Conservation (phyloP, 2,113 vertebrate species). For the Synodontis membranacea region DNA sequence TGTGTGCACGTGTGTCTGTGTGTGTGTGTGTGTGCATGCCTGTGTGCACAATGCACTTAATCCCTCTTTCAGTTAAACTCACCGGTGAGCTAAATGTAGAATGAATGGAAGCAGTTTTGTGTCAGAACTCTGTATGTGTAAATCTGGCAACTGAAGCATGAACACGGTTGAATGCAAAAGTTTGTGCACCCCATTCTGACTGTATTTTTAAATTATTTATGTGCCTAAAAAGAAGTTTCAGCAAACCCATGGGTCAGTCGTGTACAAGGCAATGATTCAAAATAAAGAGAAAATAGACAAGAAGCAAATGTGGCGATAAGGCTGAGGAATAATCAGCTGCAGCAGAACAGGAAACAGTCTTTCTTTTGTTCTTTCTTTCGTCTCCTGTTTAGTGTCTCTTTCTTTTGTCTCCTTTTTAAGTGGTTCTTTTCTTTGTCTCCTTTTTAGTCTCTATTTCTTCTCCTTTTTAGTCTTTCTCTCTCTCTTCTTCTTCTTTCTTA, state of each 20-base stretch:
- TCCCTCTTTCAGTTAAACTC: neutral
- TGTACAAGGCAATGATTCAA: neutral
- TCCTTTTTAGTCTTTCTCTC: too few relatives aligned
- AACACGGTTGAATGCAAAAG: neutral
- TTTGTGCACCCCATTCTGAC: neutral
- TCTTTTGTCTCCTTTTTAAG: neutral
- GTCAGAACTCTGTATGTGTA: neutral
- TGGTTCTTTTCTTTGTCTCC: neutral
- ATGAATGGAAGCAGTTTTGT: neutral
- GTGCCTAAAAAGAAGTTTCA: neutral
- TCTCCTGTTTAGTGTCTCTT: neutral
- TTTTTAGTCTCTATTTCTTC: neutral
- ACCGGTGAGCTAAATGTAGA: neutral
- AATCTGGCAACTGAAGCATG: neutral
- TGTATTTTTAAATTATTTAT: neutral
- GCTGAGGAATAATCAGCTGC: neutral
- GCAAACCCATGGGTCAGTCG: neutral
- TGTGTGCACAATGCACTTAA: neutral
- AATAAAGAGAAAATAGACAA: neutral
- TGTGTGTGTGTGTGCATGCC: neutral
- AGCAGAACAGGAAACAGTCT: neutral
- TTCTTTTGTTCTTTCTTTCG: neutral
- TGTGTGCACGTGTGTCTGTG: neutral
- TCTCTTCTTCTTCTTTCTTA: neutral
- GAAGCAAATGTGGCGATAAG: too few relatives aligned